Percentiles rank a stretch among this genome's conserved stretches.
phyloP scores from a whole-genome alignment of 2,113 vertebrate species.

The Myotis yumanensis region DNA sequence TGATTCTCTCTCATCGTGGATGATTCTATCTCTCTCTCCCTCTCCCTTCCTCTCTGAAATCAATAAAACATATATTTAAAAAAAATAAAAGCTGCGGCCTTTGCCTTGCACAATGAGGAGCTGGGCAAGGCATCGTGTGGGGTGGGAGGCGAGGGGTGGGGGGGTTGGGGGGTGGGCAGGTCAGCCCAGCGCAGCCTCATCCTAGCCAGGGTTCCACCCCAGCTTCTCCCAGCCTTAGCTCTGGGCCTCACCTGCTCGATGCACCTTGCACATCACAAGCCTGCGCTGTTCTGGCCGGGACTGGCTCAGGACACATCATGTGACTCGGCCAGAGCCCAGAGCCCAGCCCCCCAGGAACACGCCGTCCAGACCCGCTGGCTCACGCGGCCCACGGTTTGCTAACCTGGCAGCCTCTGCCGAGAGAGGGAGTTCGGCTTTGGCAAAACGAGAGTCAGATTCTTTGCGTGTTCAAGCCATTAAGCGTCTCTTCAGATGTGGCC shows the following conservation, averaged over 20 bases:
- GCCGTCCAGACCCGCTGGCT: accelerated
- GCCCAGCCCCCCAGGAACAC: not conserved
- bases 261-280: accelerated
- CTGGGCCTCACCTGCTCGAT: not conserved
- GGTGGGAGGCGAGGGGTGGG: accelerated
- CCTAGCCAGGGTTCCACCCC: accelerated
- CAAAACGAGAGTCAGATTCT: not conserved
- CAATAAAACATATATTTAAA: too few species aligned
- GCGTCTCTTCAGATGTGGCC: not conserved
- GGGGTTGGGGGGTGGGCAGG: accelerated
- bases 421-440: not conserved
- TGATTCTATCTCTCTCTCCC: too few species aligned
- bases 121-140: accelerated
- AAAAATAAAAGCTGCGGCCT: too few species aligned
- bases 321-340: not conserved
- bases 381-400: accelerated
- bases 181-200: accelerated
- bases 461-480: not conserved
- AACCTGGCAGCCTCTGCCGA: not conserved
- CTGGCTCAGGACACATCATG: not conserved
- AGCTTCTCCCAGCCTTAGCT: not conserved
- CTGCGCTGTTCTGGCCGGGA: not conserved
- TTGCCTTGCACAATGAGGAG: not conserved
- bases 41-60: too few species aligned
- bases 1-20: too few species aligned